A percentile compares a stretch with the other conserved stretches of the same genome.
These are phyloP conservation scores for Pachliopta kotzebuea DNA, from an alignment of 2,888 invertebrate species.

Conservation along the genomic window DNA sequence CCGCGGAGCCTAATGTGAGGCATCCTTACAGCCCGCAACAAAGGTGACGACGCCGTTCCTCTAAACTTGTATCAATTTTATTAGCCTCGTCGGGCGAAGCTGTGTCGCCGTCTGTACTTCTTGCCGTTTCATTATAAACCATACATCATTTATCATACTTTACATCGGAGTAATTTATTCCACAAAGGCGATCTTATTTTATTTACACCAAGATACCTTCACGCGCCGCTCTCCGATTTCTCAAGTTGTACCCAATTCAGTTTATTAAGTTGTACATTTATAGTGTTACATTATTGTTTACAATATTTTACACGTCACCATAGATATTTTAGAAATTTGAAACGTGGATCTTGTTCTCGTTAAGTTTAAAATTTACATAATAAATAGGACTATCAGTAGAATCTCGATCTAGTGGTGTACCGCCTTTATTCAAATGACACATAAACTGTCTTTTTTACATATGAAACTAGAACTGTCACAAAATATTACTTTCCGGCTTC, in stretches of 20 bases:
- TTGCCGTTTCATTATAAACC: slow-evolving; percentile 73
- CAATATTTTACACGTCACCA: slow-evolving; percentile 76
- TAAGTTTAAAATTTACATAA: not conserved
- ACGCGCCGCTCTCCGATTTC: slow-evolving; percentile 73
- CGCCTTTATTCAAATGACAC: too few relatives aligned
- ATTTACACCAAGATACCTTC: slow-evolving; percentile 65
- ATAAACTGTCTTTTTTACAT: too few relatives aligned
- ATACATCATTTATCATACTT: slow-evolving; percentile 78
- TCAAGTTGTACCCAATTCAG: slow-evolving; percentile 68
- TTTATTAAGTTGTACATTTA: slow-evolving; percentile 64
- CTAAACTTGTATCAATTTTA: slow-evolving; percentile 31
- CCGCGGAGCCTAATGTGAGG: slow-evolving; percentile 77
- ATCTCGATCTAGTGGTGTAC: too few relatives aligned
- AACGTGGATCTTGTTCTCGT: slow-evolving; percentile 33
- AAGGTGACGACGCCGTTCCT: slow-evolving; percentile 49
- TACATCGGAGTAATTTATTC: slow-evolving; percentile 77
- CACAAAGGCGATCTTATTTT: slow-evolving; percentile 69
- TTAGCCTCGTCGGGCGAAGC: slow-evolving; percentile 38
- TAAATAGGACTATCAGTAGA: too few relatives aligned
- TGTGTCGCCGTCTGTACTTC: slow-evolving; percentile 55
- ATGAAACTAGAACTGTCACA: too few relatives aligned
- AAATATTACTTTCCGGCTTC: too few relatives aligned
- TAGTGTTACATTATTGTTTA: slow-evolving; percentile 70
- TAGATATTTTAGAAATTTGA: slow-evolving; percentile 59
- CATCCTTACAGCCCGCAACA: slow-evolving; percentile 56